Evolutionary conservation across 2,797 vertebrate genomes (phyloP).

Genomic region (Pristis pectinata): DNA sequence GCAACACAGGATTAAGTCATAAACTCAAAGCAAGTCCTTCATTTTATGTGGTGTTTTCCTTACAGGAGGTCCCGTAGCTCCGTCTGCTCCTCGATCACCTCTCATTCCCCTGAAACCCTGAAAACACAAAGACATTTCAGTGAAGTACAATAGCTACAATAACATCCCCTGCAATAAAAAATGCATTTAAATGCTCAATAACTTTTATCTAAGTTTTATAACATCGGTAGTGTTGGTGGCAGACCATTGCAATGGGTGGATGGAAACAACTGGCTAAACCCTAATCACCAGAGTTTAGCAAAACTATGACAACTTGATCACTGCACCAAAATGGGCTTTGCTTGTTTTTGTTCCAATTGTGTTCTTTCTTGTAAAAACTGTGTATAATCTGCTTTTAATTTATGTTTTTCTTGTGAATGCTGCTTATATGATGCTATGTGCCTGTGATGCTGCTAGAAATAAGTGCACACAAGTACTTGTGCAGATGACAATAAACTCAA

Average conservation of each 20-base stretch:
- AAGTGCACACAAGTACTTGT: no score
- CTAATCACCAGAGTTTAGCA: no score
- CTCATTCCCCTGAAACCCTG: conserved; percentile 66
- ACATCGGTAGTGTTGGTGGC: background rate
- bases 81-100: conserved; percentile 59
- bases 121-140: conserved; percentile 26
- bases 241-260: background rate
- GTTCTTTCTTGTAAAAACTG: no score
- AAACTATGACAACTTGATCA: no score
- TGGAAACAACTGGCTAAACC: no score
- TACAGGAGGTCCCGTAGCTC: conserved; percentile 64
- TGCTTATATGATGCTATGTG: no score
- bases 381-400: no score
- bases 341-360: no score
- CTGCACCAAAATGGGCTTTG: no score
- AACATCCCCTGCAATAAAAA: background rate
- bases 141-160: background rate
- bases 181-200: background rate
- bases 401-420: no score
- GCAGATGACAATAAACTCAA: no score
- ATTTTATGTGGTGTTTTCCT: conserved; percentile 39
- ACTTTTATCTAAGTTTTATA: background rate
- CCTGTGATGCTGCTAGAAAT: no score
- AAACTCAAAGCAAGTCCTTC: background rate
- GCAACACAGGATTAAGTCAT: background rate